Base-by-base conservation (phyloP, 1,140 invertebrate species). In the Drosophila rhopaloa region DNA sequence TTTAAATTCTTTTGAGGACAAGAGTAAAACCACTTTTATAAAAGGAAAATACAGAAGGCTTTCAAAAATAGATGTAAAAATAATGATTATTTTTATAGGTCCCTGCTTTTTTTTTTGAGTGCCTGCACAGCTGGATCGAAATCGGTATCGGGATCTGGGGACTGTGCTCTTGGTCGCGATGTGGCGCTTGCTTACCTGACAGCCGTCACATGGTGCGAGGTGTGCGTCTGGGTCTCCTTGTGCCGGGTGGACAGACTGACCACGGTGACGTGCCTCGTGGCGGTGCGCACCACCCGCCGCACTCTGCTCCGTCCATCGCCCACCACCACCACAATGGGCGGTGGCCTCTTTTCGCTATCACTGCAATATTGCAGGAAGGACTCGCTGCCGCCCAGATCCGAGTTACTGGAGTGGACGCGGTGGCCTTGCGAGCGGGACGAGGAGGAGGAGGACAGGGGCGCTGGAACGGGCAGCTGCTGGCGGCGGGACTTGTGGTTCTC, bases 121-220 rank as follows among this genome's bases (percentile, higher is more conserved):
- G 60, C 55, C 27, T 10, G 6, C 60, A 32, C 60, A 62, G 54
- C 55, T 59, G 55, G 38, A 8, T 24, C 4, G 37, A 14, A 40
- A 32, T 40, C 27, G 35, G 5, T 5, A 24, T 41, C 11, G 5
- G 1, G 32, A 24, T 29, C 14, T 5, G 11, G 2, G 9, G 24
- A 24, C n/a, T 10, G 27, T 38, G 2, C 16, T 46, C 3, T 43
- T 19, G 19, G 24, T 9, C 13, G 13, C 19, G 32, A 10, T n/a
- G 54, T 56, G 54, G 46, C 63, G 58, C 83, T 91, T 90, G 61
- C 91, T 92, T 91, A 92, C 91, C 91, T 92, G 76, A 92, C 91
- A 29, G 91, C 92, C 47, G 91, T 92, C 73, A 92, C 91, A 90
- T 92, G 91, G 65, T 92, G 91, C 54, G 91, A 92, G 63, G 91